Evolutionary conservation across 2,113 vertebrate species (phyloP), one percentile per base, ranked within the genome.

Genomic region (Chlorodrepanis virens): DNA sequence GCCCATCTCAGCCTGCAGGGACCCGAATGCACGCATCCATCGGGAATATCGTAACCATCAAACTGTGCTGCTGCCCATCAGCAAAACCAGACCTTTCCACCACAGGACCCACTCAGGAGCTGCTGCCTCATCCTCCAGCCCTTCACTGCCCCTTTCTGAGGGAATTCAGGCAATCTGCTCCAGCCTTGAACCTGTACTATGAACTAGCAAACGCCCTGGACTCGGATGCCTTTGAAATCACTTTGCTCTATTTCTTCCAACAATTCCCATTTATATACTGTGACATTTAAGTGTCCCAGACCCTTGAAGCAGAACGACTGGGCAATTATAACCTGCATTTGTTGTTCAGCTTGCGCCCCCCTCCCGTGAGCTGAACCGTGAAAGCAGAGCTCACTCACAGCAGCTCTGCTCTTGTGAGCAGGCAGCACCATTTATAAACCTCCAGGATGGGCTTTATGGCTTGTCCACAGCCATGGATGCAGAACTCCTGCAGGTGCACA

Each of bases 281-380:
- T 96, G 95, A 95, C 90, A 96, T 95, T 97, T 94, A 68, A 90
- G 83, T 90, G 82, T 86, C 91, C 83, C 82, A 85, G 89, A 82
- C 70, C 65, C 81, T 80, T 5, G 10, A 69, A 95, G 94, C 90
- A 91, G 96, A 94, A 95, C 12, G 7, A 57, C 79, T 77, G 87
- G 95, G 87, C 94, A 94, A 96, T 95, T 95, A 94, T 68, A 82
- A 86, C 61, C 65, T 13, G 22, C 40, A 37, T 95, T 88, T 88
- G 72, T 89, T 89, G 81, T 94, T 87, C 80, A 79, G 90, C 84
- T 57, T 95, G 59, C 2, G 11, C 76, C 49, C 85, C 56, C 23
- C 92, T 90, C 69, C 68, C 2, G 3, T 63, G 40, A 93, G 39
- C 79, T 44, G 88, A 81, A 24, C 93, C 5, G 0, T 77, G 82